phyloP scores from a whole-genome alignment of 2,888 invertebrate species.

The Agriopis marginaria region DNA sequence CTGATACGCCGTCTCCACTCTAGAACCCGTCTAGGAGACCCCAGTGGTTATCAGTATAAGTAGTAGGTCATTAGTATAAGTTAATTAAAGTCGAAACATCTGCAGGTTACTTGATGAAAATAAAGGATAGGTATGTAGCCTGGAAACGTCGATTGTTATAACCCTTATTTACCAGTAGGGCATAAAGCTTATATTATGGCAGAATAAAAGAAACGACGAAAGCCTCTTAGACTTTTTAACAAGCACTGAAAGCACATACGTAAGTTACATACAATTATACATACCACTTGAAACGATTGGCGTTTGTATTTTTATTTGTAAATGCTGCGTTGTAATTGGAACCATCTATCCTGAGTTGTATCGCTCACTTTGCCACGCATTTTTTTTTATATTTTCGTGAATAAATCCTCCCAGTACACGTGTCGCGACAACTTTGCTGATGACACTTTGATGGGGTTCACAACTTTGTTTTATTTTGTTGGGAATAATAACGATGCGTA shows the following conservation, averaged over 20 bases:
- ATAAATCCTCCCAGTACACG: conserved; percentile 56
- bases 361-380: background rate
- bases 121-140: no score
- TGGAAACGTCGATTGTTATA: no score
- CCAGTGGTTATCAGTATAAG: no score
- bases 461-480: conserved; percentile 56
- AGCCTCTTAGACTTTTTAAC: background rate
- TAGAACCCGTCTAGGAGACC: no score
- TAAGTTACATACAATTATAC: no score
- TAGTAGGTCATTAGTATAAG: no score
- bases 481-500: conserved; percentile 20
- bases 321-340: background rate
- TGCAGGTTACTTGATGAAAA: no score
- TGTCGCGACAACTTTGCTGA: conserved; percentile 64
- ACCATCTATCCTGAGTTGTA: background rate
- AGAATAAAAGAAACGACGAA: background rate
- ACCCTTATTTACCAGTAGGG: background rate
- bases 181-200: background rate
- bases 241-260: background rate
- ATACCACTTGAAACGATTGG: background rate
- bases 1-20: no score
- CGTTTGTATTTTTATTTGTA: background rate
- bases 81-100: no score
- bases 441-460: conserved; percentile 77
- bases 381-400: conserved; percentile 24